phyloP scores from a whole-genome alignment of 2,888 invertebrate species.

The Pachycephus smyrnensis region DNA sequence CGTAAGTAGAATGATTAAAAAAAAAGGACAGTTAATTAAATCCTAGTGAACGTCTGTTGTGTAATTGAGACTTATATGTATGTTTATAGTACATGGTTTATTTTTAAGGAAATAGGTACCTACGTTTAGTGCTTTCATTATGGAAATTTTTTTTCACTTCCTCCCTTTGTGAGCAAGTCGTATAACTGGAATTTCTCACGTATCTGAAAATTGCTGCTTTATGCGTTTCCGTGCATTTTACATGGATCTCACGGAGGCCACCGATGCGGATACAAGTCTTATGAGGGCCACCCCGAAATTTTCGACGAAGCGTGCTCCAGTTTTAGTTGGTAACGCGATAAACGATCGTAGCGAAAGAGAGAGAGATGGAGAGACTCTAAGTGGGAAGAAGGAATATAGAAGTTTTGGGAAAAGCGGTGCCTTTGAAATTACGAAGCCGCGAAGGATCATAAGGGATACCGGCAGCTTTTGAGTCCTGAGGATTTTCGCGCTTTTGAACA shows the following conservation, averaged over 20 bases:
- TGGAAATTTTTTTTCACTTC: background rate
- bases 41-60: background rate
- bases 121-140: background rate
- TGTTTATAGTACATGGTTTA: background rate
- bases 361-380: conserved; percentile 6
- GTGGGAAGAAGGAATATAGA: conserved; percentile 15
- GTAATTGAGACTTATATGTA: background rate
- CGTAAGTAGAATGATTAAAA: conserved; percentile 9
- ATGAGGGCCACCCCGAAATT: conserved; percentile 31
- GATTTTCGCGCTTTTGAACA: conserved; percentile 64
- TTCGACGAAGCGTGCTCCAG: conserved; percentile 31
- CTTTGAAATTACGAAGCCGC: conserved; percentile 3
- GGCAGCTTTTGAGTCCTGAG: conserved; percentile 29
- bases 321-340: conserved; percentile 18
- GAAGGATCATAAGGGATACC: conserved; percentile 1
- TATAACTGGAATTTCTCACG: conserved; percentile 26
- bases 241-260: background rate
- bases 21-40: conserved; percentile 24
- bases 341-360: conserved; percentile 22
- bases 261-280: background rate
- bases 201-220: conserved; percentile 18
- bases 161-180: background rate
- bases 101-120: background rate
- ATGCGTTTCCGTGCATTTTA: conserved; percentile 1
- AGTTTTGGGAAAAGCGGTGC: conserved; percentile 15